phyloP scores from a whole-genome alignment of 1,140 invertebrate species.

The Uloborus diversus region DNA sequence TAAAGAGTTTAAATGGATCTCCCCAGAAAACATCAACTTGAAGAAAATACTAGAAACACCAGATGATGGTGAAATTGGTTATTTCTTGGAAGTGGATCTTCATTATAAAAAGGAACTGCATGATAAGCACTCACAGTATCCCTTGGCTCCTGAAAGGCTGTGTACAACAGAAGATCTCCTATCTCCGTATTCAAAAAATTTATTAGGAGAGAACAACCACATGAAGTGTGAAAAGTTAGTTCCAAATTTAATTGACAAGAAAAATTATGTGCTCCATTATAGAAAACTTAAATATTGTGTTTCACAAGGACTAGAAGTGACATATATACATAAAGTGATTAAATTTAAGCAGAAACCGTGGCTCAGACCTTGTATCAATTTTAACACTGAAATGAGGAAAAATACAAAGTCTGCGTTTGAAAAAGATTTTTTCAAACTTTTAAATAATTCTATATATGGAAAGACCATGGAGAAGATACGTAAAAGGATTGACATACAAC shows the following conservation, averaged over 20 bases:
- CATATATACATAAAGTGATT: constrained; percentile 57
- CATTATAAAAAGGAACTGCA: constrained; percentile 60
- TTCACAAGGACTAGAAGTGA: constrained; percentile 62
- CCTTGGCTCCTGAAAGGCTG: constrained; percentile 63
- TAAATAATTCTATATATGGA: constrained; percentile 10
- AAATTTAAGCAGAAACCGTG: constrained; percentile 46
- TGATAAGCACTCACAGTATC: constrained; percentile 63
- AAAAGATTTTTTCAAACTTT: constrained; percentile 31
- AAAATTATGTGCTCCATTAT: constrained; percentile 69
- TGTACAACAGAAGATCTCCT: constrained; percentile 34
- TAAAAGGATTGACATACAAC: neutral
- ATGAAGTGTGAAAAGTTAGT: constrained; percentile 7
- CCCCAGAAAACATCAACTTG: neutral
- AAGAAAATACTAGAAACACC: constrained; percentile 45
- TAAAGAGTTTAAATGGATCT: constrained; percentile 51
- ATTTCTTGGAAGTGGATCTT: constrained; percentile 60
- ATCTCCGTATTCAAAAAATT: neutral
- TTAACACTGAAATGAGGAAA: constrained; percentile 64
- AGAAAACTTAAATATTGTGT: constrained; percentile 67
- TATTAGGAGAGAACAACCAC: neutral
- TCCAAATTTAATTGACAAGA: constrained; percentile 33
- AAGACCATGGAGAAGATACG: neutral
- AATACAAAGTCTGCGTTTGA: constrained; percentile 55
- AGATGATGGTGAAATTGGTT: constrained; percentile 43
- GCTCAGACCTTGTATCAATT: constrained; percentile 53